These are phyloP conservation scores for Bos taurus DNA, from an alignment of 2,113 vertebrate genomes.

Conservation along the genomic window DNA sequence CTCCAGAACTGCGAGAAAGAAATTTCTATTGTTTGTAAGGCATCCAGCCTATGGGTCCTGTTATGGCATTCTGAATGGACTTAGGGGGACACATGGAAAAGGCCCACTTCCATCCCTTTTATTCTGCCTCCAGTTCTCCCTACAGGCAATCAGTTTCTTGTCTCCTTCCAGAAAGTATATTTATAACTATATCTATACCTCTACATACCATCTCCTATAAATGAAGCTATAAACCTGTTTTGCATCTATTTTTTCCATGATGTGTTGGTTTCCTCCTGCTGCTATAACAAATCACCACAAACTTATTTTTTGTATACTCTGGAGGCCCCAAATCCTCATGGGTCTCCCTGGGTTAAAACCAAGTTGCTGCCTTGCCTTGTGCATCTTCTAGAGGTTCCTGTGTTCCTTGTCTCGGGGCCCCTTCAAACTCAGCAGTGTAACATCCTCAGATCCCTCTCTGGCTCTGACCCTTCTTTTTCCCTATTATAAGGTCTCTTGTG, in stretches of 20 bases:
- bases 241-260: neutral
- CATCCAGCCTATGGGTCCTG: neutral
- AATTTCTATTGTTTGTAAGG: neutral
- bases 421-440: neutral
- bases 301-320: neutral
- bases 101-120: neutral
- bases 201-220: neutral
- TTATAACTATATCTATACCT: neutral
- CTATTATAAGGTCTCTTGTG: neutral
- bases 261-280: neutral
- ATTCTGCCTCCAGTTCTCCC: neutral
- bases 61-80: neutral
- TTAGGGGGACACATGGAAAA: neutral
- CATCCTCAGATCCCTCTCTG: neutral
- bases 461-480: neutral
- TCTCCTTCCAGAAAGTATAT: neutral
- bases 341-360: neutral
- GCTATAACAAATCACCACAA: neutral
- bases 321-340: neutral
- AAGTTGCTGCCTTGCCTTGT: neutral
- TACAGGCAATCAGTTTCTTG: neutral
- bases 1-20: neutral
- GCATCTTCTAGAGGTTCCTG: neutral
- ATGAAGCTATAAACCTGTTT: neutral
- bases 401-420: fast-evolving